Percentiles rank a stretch among this genome's conserved stretches.
phyloP scores from a whole-genome alignment of 2,113 vertebrate genomes.

The Propithecus coquereli region DNA sequence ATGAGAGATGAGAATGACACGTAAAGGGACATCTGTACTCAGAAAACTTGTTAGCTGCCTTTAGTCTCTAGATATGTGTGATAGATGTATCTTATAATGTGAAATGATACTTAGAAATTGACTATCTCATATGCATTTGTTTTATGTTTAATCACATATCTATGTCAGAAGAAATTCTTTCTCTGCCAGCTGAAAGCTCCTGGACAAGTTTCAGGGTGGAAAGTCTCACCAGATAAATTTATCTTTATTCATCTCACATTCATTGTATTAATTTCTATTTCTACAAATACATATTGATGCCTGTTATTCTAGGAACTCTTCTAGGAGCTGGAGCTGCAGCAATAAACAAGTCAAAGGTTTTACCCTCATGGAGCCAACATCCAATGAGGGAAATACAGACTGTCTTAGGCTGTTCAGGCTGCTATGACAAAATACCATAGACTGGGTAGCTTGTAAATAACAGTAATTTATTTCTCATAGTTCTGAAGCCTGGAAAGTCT shows the following conservation, averaged over 20 bases:
- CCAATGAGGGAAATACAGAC: background rate
- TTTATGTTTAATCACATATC: background rate
- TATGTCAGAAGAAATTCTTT: background rate
- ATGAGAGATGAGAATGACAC: background rate
- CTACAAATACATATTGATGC: background rate
- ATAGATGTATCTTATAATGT: background rate
- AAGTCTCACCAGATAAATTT: background rate
- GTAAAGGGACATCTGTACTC: background rate
- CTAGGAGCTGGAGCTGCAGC: background rate
- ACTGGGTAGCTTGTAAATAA: background rate
- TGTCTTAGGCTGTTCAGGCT: background rate
- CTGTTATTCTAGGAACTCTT: background rate
- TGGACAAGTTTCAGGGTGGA: background rate
- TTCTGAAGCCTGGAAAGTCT: background rate
- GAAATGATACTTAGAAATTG: conserved; percentile 9
- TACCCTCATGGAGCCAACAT: background rate
- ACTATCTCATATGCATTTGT: background rate
- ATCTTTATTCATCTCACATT: background rate
- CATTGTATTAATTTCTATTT: background rate
- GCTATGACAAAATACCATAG: background rate
- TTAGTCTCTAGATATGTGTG: background rate
- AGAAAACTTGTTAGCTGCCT: background rate
- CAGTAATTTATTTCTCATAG: background rate
- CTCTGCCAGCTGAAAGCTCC: background rate
- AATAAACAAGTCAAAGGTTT: background rate